Base-by-base conservation (phyloP, 1,140 invertebrate genomes). In the Nylanderia fulva region DNA sequence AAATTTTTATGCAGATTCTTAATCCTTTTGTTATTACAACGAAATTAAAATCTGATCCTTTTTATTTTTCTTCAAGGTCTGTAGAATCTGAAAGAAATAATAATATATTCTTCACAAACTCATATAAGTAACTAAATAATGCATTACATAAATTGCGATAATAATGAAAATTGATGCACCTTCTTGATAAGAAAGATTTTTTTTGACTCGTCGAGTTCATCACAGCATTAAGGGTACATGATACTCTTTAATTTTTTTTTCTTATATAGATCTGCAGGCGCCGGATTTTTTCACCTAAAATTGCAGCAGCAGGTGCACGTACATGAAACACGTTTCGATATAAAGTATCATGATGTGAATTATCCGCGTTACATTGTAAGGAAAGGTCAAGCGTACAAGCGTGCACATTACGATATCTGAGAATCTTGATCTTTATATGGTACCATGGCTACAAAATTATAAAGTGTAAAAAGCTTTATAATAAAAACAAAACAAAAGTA, bases 301-400 rank as follows among this genome's bases (percentile, higher is more conserved):
- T 79, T 87, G 36, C 82, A 6, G 42, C 69, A 69, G 87, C 87
- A 88, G 87, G 86, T 88, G 87, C 58, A 77, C 60, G 66, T 61
- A 79, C 68, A 60, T 85, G 63, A 88, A 88, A 86, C 80, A 74
- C 29, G 66, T 85, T 87, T 36, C 86, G 61, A 87, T 85, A 64
- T 63, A 42, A 85, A 48, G 56, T 42, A 60, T 85, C 66, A 79
- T 69, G 45, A 74, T 63, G 61, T 85, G 27, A 82, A 88, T 88
- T 87, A 88, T 66, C 80, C 48, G 80, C 86, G 52, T 85, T 84
- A 80, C 61, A 85, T 63, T 58, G 74, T 42, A 45, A 52, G 15
- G 66, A 61, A 60, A 82, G 77, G 54, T 74, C 68, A 74, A 13
- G 13, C 69, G 69, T 72, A 52, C 45, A 15, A 48, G 68, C 33